Evolutionary conservation across 2,113 vertebrate genomes (phyloP).

Genomic region (Cinclus cinclus): DNA sequence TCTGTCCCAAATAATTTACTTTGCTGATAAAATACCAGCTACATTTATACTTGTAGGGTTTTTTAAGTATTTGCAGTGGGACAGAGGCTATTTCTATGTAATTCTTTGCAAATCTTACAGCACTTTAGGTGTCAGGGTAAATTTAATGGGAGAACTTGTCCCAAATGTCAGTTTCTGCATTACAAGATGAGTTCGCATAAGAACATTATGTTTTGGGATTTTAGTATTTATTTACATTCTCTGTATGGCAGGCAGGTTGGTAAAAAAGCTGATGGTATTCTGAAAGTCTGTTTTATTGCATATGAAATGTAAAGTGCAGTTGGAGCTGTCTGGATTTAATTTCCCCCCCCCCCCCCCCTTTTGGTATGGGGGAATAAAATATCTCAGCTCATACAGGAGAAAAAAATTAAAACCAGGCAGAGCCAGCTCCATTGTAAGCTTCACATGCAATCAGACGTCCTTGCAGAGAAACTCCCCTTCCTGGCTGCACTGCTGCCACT

Average conservation of each 20-base stretch:
- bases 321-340: conserved; percentile 75
- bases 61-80: neutral
- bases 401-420: conserved; percentile 78
- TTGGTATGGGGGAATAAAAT: conserved; percentile 68
- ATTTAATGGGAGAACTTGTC: neutral
- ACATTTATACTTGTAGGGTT: neutral
- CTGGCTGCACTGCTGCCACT: conserved; percentile 34
- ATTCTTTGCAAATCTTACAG: neutral
- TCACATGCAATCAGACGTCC: conserved; percentile 64
- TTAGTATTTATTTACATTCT: conserved; percentile 60
- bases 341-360: neutral
- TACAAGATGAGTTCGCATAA: conserved; percentile 39
- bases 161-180: conserved; percentile 44
- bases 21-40: neutral
- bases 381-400: conserved; percentile 60
- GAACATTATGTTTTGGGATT: conserved; percentile 38
- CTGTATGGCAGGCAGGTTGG: conserved; percentile 48
- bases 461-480: conserved; percentile 55
- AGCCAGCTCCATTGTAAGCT: conserved; percentile 64
- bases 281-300: conserved; percentile 63
- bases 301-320: conserved; percentile 71
- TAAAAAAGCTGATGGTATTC: conserved; percentile 49
- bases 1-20: neutral
- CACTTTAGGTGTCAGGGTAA: neutral
- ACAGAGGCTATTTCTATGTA: neutral